phyloP scores from a whole-genome alignment of 2,888 invertebrate genomes.

The Schizaphis graminum region DNA sequence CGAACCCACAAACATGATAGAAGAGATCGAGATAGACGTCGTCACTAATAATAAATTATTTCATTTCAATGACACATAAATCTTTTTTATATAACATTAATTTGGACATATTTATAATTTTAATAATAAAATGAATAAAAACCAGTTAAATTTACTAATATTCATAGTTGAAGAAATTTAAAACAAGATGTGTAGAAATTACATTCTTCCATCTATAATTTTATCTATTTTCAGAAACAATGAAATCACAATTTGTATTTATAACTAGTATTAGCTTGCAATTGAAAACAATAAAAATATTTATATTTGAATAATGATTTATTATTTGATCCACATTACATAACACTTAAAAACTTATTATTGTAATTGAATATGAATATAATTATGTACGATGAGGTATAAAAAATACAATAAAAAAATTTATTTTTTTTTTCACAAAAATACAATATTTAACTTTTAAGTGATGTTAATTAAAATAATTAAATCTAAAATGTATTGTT shows the following conservation, averaged over 20 bases:
- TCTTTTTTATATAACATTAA: slow-evolving; percentile 37
- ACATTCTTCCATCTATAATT: slow-evolving; percentile 23
- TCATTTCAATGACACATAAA: not conserved
- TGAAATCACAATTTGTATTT: slow-evolving; percentile 33
- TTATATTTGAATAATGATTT: slow-evolving; percentile 12
- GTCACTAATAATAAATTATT: slow-evolving; percentile 37
- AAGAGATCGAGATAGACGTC: slow-evolving; percentile 67
- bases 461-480: slow-evolving; percentile 44
- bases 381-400: slow-evolving; percentile 21
- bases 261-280: not conserved
- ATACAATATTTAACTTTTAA: slow-evolving; percentile 45
- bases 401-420: slow-evolving; percentile 52
- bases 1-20: slow-evolving; percentile 66
- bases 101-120: not conserved
- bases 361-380: slow-evolving; percentile 18
- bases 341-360: not conserved
- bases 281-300: slow-evolving; percentile 39
- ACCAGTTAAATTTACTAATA: not conserved
- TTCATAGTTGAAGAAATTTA: slow-evolving; percentile 4
- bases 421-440: slow-evolving; percentile 30
- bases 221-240: slow-evolving; percentile 31
- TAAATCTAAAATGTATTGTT: slow-evolving; percentile 51
- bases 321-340: slow-evolving; percentile 24
- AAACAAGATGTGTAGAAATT: slow-evolving; percentile 23
- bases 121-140: slow-evolving; percentile 11